Evolutionary conservation across 2,888 invertebrate species (phyloP).

Genomic region (Globia sparganii): DNA sequence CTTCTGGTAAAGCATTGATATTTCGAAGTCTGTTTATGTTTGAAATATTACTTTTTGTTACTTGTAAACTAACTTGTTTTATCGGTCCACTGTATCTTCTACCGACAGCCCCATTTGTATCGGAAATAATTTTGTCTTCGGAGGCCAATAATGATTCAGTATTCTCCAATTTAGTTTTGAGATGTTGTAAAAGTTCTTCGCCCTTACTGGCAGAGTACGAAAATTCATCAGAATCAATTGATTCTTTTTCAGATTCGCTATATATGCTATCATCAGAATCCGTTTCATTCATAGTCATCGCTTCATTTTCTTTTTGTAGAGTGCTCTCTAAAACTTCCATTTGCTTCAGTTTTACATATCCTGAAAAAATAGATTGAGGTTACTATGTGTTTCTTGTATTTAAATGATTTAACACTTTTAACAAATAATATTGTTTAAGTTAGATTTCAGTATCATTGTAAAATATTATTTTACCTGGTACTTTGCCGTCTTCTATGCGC

Average conservation of each 20-base stretch:
- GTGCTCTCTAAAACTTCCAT: slow-evolving; percentile 88
- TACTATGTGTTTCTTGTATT: slow-evolving; percentile 4
- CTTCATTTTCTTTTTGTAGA: slow-evolving; percentile 77
- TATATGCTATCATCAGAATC: slow-evolving; percentile 83
- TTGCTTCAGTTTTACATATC: slow-evolving; percentile 90
- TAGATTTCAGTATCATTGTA: background rate
- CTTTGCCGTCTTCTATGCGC: slow-evolving; percentile 89
- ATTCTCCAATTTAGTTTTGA: slow-evolving; percentile 71
- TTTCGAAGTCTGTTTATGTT: slow-evolving; percentile 73
- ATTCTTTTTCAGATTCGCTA: slow-evolving; percentile 87
- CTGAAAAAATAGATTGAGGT: slow-evolving; percentile 77
- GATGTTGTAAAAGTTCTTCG: slow-evolving; percentile 75
- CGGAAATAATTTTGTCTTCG: slow-evolving; percentile 65
- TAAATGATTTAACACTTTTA: background rate
- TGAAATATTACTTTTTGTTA: slow-evolving; percentile 74
- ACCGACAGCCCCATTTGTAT: slow-evolving; percentile 63
- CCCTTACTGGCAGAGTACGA: slow-evolving; percentile 74
- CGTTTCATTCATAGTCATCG: slow-evolving; percentile 62
- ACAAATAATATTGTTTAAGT: background rate
- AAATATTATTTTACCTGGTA: slow-evolving; percentile 80
- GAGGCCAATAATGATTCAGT: slow-evolving; percentile 38
- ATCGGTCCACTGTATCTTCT: slow-evolving; percentile 80
- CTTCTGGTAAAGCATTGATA: slow-evolving; percentile 69
- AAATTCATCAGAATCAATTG: slow-evolving; percentile 82
- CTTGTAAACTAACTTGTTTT: slow-evolving; percentile 76